A percentile compares a stretch with the other conserved stretches of the same genome.
Evolutionary conservation across 2,113 vertebrate genomes (phyloP).

Genomic region (Oceanites oceanicus): DNA sequence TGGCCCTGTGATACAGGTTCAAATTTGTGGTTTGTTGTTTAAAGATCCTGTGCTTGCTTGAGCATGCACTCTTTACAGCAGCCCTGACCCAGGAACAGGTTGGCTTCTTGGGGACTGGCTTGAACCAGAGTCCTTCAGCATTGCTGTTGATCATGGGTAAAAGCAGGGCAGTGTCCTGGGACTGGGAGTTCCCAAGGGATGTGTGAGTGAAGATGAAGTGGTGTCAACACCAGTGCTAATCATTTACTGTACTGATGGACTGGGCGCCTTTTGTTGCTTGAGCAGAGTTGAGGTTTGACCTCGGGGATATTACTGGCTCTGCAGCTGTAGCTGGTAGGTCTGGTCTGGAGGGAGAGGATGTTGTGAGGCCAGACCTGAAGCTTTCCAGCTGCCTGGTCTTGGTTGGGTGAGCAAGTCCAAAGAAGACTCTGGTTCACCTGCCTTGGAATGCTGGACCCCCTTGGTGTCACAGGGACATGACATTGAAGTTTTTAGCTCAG

Average conservation of each 20-base stretch:
- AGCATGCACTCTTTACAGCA: not conserved
- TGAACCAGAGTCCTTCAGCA: not conserved
- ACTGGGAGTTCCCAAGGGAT: not conserved
- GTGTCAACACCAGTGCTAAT: not conserved
- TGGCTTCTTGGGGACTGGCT: not conserved
- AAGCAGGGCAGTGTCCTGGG: not conserved
- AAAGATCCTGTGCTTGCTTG: not conserved
- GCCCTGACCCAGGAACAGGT: not conserved
- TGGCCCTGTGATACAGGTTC: slow-evolving; percentile 17
- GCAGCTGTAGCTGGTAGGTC: not conserved
- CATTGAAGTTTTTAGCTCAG: not conserved
- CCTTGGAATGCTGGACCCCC: not conserved
- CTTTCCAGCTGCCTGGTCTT: not conserved
- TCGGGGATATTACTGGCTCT: not conserved
- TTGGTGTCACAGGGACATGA: not conserved
- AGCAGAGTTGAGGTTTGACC: not conserved
- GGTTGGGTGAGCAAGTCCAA: not conserved
- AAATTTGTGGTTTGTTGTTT: not conserved
- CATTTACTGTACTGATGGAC: not conserved
- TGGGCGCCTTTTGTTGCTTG: not conserved
- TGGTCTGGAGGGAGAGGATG: not conserved
- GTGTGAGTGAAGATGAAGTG: not conserved
- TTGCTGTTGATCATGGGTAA: rapidly evolving
- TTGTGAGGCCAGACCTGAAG: not conserved
- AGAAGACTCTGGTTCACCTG: not conserved